These are phyloP conservation scores for Synchiropus splendidus DNA, from an alignment of 2,113 vertebrate species.

Conservation along the genomic window DNA sequence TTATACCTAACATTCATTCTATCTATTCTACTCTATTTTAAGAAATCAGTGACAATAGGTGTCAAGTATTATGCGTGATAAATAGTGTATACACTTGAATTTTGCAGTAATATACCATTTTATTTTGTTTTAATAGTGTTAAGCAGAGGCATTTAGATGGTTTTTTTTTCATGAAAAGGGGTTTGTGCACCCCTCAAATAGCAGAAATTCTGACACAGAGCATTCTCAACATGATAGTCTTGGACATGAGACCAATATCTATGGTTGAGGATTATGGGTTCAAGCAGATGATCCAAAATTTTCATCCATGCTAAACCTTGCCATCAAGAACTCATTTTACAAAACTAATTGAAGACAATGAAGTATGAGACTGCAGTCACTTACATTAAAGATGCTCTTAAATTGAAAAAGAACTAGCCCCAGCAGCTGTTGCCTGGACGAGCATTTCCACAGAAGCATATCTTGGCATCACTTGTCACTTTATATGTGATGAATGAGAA, in stretches of 20 bases:
- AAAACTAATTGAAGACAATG: neutral
- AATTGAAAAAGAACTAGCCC: too few relatives aligned
- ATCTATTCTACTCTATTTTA: too few relatives aligned
- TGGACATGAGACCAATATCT: neutral
- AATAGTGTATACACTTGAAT: too few relatives aligned
- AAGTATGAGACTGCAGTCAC: too few relatives aligned
- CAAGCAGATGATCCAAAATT: constrained; percentile 1
- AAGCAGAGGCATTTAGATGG: too few relatives aligned
- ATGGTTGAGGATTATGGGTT: constrained; percentile 2
- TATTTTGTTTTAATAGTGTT: too few relatives aligned
- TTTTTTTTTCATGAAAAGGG: too few relatives aligned
- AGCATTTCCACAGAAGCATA: constrained; percentile 19
- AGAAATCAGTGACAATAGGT: too few relatives aligned
- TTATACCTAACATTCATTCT: too few relatives aligned
- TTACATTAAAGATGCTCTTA: too few relatives aligned
- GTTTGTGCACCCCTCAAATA: neutral
- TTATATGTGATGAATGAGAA: neutral
- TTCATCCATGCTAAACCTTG: neutral
- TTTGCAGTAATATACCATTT: too few relatives aligned
- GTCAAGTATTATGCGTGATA: too few relatives aligned
- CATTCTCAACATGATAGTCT: constrained; percentile 1
- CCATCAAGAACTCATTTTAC: neutral
- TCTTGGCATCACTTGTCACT: constrained; percentile 16
- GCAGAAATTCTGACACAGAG: neutral
- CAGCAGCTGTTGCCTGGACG: constrained; percentile 17